Percentiles rank a stretch among this genome's conserved stretches.
Evolutionary conservation across 2,888 invertebrate genomes (phyloP).

Genomic region (Synergus laeviventris): DNA sequence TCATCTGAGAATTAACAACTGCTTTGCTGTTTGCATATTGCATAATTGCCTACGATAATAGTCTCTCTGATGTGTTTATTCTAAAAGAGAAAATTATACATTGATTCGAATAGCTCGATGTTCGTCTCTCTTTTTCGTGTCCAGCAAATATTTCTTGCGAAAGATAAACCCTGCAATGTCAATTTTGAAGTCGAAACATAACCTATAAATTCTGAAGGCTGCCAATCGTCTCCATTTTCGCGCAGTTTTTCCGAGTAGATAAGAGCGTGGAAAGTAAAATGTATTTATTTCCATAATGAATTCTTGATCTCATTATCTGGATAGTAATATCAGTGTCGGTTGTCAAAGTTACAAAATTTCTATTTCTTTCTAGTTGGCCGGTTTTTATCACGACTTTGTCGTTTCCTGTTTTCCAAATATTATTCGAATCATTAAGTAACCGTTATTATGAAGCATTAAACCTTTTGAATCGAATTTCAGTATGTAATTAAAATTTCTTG

Average conservation of each 20-base stretch:
- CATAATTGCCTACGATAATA: constrained; percentile 25
- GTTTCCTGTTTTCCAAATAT: neutral
- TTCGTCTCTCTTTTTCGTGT: neutral
- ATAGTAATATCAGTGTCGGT: neutral
- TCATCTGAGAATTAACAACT: constrained; percentile 3
- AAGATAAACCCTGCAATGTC: neutral
- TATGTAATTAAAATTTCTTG: constrained; percentile 31
- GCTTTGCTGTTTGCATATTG: constrained; percentile 17
- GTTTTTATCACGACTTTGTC: neutral
- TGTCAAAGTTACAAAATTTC: neutral
- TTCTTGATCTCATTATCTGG: neutral
- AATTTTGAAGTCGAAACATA: constrained; percentile 8
- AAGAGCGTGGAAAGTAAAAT: neutral
- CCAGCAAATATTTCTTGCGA: neutral
- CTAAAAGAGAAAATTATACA: neutral
- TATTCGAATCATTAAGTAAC: neutral
- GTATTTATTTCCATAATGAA: neutral
- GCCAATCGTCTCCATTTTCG: constrained; percentile 24
- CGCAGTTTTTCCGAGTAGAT: constrained; percentile 19
- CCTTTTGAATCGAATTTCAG: constrained; percentile 7
- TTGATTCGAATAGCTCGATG: neutral
- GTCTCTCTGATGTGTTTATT: constrained; percentile 5
- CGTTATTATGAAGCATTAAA: neutral
- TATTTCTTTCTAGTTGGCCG: neutral
- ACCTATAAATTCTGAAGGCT: constrained; percentile 19